phyloP scores from a whole-genome alignment of 2,113 vertebrate genomes.

The Paramormyrops kingsleyae region DNA sequence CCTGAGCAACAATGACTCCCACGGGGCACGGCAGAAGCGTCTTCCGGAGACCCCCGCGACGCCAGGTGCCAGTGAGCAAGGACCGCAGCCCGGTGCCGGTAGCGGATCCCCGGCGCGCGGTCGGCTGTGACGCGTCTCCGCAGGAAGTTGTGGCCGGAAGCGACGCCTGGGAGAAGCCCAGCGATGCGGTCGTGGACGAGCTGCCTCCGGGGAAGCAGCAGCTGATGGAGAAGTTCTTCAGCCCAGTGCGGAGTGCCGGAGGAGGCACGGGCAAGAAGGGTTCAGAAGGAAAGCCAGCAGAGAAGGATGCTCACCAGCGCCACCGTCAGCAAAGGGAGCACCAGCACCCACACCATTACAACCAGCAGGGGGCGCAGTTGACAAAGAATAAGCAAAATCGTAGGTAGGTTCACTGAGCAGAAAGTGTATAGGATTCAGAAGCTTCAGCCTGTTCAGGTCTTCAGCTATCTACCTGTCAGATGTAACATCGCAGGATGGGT shows the following conservation, averaged over 20 bases:
- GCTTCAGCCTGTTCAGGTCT: not conserved
- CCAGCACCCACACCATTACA: slow-evolving; percentile 19
- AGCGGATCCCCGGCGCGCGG: not conserved
- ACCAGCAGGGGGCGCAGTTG: slow-evolving; percentile 30
- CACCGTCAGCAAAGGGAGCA: slow-evolving; percentile 28
- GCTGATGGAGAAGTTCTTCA: slow-evolving; percentile 48
- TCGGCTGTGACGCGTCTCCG: not conserved
- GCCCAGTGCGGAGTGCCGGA: slow-evolving; percentile 17
- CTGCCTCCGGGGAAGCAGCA: slow-evolving; percentile 30
- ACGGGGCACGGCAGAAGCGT: not conserved
- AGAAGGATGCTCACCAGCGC: slow-evolving; percentile 32
- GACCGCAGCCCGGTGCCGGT: not conserved
- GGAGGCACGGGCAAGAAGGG: slow-evolving; percentile 4
- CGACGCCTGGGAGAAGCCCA: not conserved
- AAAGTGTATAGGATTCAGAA: not conserved
- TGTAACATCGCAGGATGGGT: not conserved
- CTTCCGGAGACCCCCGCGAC: not conserved
- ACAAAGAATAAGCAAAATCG: slow-evolving; percentile 36
- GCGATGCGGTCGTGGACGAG: not conserved
- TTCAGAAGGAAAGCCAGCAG: not conserved
- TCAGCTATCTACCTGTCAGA: not conserved
- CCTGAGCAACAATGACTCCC: slow-evolving; percentile 4
- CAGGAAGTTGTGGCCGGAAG: not conserved
- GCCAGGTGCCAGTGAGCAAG: not conserved
- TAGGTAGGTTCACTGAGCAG: slow-evolving; percentile 39